Evolutionary conservation across 1,140 invertebrate species (phyloP).

Genomic region (Drosophila fuyamai): DNA sequence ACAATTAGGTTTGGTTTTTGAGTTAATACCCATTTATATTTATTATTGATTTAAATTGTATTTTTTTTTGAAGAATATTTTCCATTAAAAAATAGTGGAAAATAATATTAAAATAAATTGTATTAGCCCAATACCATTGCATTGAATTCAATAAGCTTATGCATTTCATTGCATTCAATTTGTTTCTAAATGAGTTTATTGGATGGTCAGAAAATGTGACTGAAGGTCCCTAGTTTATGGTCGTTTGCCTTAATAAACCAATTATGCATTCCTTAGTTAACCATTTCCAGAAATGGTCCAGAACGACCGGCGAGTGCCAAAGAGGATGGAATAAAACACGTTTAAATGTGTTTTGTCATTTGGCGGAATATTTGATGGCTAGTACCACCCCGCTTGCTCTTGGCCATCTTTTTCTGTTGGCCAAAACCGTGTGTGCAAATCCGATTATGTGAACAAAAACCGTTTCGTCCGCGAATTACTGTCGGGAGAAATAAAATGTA

Average conservation of each 20-base stretch:
- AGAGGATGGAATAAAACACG: constrained; percentile 49
- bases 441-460: constrained; percentile 77
- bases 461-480: constrained; percentile 74
- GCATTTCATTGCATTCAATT: constrained; percentile 3
- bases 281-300: constrained; percentile 5
- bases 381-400: neutral
- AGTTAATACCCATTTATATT: no score
- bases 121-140: no score
- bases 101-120: no score
- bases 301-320: constrained; percentile 35
- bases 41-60: no score
- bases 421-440: constrained; percentile 50
- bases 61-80: no score
- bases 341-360: constrained; percentile 53
- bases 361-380: constrained; percentile 30
- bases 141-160: no score
- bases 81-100: no score
- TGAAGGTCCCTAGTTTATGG: neutral
- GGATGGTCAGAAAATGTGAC: neutral
- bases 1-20: no score
- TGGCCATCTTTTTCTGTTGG: neutral
- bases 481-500: constrained; percentile 78
- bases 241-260: constrained; percentile 22
- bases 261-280: constrained; percentile 39
- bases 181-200: neutral